Conservation (phyloP, 2,888 invertebrate species). For the Eupeodes latifasciatus region DNA sequence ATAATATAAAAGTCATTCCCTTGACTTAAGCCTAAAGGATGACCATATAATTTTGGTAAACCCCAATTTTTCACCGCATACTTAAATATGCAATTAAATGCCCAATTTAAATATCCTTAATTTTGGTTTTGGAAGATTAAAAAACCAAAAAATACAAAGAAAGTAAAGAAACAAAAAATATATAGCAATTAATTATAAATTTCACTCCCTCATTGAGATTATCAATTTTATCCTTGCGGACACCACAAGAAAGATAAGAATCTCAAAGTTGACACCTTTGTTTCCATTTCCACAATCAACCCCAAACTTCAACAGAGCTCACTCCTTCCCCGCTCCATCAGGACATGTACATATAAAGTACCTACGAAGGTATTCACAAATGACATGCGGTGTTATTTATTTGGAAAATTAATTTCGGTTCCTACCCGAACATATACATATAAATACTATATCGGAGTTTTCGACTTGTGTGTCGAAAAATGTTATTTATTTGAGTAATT, state of each 20-base stretch:
- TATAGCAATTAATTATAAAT: not conserved
- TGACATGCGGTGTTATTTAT: not conserved
- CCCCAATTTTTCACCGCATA: not conserved
- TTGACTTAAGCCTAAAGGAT: not conserved
- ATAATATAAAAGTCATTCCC: not conserved
- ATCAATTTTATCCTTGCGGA: conserved; percentile 10
- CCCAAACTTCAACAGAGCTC: not conserved
- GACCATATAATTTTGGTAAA: not conserved
- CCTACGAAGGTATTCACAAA: not conserved
- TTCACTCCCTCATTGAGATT: not conserved
- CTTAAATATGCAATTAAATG: not conserved
- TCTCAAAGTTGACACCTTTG: conserved; percentile 11
- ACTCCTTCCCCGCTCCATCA: not conserved
- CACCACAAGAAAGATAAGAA: not conserved
- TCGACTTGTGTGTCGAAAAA: conserved; percentile 1
- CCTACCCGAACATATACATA: not conserved
- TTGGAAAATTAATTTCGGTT: conserved; percentile 14
- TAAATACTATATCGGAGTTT: not conserved
- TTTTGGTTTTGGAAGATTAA: not conserved
- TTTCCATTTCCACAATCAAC: not conserved
- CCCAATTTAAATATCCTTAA: conserved; percentile 1
- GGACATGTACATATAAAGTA: not conserved
- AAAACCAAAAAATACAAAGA: not conserved
- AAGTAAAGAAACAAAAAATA: not conserved
- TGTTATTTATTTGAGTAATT: conserved; percentile 25